Evolutionary conservation across 1,140 invertebrate genomes (phyloP).

Genomic region (Drosophila suzukii): DNA sequence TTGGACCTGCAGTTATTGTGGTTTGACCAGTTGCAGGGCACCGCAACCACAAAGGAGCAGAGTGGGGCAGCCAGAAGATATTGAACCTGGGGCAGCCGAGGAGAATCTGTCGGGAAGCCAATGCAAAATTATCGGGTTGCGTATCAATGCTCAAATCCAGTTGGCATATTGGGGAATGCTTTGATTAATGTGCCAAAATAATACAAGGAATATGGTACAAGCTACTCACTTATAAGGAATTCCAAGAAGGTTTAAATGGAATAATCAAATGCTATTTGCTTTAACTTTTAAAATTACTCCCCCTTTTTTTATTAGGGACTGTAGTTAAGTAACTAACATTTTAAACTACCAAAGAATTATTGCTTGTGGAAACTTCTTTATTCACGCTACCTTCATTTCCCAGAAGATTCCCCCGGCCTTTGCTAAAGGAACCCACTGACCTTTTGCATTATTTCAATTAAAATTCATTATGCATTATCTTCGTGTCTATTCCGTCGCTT

Average conservation of each 20-base stretch:
- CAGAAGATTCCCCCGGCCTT: background rate
- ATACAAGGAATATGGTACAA: background rate
- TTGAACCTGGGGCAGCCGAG: constrained; percentile 9
- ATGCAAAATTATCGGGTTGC: constrained; percentile 4
- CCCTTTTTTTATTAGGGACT: too few relatives aligned
- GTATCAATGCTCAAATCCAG: constrained; percentile 3
- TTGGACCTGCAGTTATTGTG: constrained; percentile 51
- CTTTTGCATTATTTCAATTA: constrained; percentile 40
- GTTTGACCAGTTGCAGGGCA: constrained; percentile 55
- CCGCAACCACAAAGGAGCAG: constrained; percentile 23
- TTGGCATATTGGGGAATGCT: constrained; percentile 7
- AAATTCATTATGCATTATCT: constrained; percentile 41
- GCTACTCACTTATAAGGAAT: background rate
- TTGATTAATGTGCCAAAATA: constrained; percentile 13
- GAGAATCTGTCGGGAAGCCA: constrained; percentile 13
- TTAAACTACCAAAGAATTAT: too few relatives aligned
- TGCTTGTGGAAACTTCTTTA: background rate
- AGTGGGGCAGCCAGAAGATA: constrained; percentile 23
- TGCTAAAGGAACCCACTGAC: constrained; percentile 29
- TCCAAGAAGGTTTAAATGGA: background rate
- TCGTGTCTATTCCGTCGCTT: constrained; percentile 41
- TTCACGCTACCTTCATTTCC: background rate
- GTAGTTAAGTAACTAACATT: too few relatives aligned
- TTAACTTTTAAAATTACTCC: background rate
- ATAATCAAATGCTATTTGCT: too few relatives aligned